These are phyloP conservation scores for Catocala sponsa DNA, from an alignment of 2,888 invertebrate genomes.

Conservation along the genomic window DNA sequence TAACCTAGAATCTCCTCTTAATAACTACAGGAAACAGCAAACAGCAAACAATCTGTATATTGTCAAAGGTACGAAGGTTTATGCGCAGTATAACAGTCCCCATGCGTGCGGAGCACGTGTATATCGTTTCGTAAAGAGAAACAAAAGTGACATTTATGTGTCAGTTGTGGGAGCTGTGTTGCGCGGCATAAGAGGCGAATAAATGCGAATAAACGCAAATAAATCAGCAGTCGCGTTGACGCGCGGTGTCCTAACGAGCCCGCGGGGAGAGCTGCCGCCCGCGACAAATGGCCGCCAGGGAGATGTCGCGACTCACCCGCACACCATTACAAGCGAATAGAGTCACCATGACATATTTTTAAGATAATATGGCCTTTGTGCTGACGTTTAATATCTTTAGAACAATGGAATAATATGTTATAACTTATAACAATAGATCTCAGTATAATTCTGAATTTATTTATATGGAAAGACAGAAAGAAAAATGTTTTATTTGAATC, in stretches of 20 bases:
- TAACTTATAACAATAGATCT: no score
- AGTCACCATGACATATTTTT: constrained; percentile 35
- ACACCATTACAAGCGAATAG: constrained; percentile 43
- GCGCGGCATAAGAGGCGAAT: constrained; percentile 52
- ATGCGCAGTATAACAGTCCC: constrained; percentile 26
- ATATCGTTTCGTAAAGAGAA: constrained; percentile 79
- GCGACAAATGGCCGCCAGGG: constrained; percentile 81
- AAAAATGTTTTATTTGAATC: no score
- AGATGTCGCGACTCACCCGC: constrained; percentile 52
- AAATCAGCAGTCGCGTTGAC: constrained; percentile 75
- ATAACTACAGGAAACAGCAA: no score
- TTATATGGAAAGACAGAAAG: no score
- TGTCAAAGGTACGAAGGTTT: no score
- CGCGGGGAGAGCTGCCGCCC: constrained; percentile 66
- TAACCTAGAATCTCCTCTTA: no score
- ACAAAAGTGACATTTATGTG: constrained; percentile 87
- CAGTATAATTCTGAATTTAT: no score
- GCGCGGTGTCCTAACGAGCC: constrained; percentile 75
- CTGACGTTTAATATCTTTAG: no score
- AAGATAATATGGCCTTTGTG: neutral
- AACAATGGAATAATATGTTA: no score
- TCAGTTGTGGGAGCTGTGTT: constrained; percentile 72
- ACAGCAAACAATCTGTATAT: no score
- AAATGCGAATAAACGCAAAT: constrained; percentile 54
- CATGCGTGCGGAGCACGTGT: constrained; percentile 55